Base-by-base conservation (phyloP, 1,140 invertebrate genomes). In the Nylanderia fulva region DNA sequence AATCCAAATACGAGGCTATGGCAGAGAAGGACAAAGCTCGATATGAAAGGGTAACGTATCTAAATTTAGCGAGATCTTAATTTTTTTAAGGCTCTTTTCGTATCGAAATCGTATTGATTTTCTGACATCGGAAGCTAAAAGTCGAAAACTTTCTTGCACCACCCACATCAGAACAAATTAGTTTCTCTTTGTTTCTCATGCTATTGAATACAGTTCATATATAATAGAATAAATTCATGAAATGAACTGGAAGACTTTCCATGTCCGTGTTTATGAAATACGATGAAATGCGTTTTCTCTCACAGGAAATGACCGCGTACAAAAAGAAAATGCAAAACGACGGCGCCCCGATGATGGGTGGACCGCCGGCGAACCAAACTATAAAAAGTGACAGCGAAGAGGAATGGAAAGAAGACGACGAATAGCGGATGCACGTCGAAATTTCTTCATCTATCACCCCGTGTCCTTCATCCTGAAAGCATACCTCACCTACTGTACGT, bases 11-110 rank as follows among this genome's bases (percentile, higher is more conserved):
- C 93, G 99, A 99, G 94, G 96, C 97, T 90, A 96, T 98, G 96
- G 98, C 98, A 18, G 98, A 98, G 85, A 97, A 98, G 91, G 99
- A 99, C 93, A 99, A 99, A 94, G 97, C 97, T 91, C 96, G 99
- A 96, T 99, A 99, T 95, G 98, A 99, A 93, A 96, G 97, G 95
- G 98, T 98, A 96, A 80, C 94, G 96, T 94, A 84, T 87, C 27
- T 64, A n/a, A 68, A 68, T 69, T 71, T 68, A 54, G 11, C n/a
- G 5, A 29, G 27, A 56, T 11, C 39, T 56, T 75, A 84, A 3
- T 63, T 80, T 21, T 45, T 63, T 36, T n/a, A 9, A 66, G 27
- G 24, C 24, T 72, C 18, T 9, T 29, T 7, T 8, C 27, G 6
- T 29, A 75, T 6, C 39, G 9, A 1, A 21, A 21, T 4, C 27